These are phyloP conservation scores for Lacanobia wlatinum DNA, from an alignment of 2,888 invertebrate genomes.

Conservation along the genomic window DNA sequence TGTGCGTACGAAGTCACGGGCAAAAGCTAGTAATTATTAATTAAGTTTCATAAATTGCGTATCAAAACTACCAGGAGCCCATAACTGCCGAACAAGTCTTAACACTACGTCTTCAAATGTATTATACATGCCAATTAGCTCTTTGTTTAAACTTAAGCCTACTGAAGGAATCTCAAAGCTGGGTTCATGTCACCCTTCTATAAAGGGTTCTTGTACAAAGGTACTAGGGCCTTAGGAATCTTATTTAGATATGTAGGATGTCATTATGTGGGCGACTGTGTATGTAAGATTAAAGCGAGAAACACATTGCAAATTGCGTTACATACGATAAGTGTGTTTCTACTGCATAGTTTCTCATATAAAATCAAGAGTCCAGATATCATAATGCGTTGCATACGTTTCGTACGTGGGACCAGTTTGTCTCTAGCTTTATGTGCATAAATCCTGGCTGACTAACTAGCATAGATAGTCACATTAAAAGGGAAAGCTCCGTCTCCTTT, in stretches of 20 bases:
- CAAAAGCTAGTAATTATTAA: not conserved
- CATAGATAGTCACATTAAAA: too few relatives aligned
- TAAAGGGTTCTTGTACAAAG: not conserved
- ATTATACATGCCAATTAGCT: conserved; percentile 28
- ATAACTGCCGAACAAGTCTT: conserved; percentile 13
- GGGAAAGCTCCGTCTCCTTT: too few relatives aligned
- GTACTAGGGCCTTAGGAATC: not conserved
- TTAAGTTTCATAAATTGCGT: not conserved
- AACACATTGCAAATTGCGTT: too few relatives aligned
- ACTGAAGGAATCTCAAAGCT: conserved; percentile 7
- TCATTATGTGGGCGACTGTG: not conserved
- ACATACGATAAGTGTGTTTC: too few relatives aligned
- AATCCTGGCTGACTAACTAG: too few relatives aligned
- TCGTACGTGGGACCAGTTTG: too few relatives aligned
- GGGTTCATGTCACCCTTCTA: not conserved
- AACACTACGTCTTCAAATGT: conserved; percentile 9
- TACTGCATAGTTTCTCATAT: too few relatives aligned
- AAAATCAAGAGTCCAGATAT: too few relatives aligned
- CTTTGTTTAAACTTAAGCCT: conserved; percentile 12
- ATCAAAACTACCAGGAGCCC: conserved; percentile 9
- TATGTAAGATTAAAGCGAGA: too few relatives aligned
- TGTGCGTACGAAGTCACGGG: too few relatives aligned
- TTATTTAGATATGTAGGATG: not conserved
- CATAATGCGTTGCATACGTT: too few relatives aligned
- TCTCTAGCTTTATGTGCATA: not conserved